Percentiles rank a stretch among this genome's conserved stretches.
These are phyloP conservation scores for Sciurus carolinensis DNA, from an alignment of 2,797 vertebrate genomes.

Conservation along the genomic window DNA sequence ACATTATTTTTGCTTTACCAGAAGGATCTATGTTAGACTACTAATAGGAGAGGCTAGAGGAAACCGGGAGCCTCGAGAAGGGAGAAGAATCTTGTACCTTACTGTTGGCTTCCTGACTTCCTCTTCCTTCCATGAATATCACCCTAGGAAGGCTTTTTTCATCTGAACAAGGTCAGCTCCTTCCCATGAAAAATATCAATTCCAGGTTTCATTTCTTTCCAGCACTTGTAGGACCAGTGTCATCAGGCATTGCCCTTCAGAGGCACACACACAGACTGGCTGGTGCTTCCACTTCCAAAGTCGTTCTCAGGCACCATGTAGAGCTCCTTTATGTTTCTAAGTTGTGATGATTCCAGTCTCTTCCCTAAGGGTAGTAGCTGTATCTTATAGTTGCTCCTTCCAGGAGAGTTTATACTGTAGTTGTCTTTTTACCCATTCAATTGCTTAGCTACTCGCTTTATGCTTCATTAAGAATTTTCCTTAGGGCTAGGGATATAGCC, in stretches of 20 bases:
- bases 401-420: not conserved
- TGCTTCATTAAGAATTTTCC: not conserved
- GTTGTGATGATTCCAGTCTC: not conserved
- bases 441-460: not conserved
- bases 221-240: not conserved
- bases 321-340: not conserved
- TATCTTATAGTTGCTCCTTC: not conserved
- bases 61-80: not conserved
- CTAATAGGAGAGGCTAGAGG: not conserved
- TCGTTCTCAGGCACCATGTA: not conserved
- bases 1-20: not conserved
- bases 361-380: not conserved
- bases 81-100: not conserved
- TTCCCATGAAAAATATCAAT: not conserved
- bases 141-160: not conserved
- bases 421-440: not conserved
- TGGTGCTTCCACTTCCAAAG: not conserved
- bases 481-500: too few species aligned
- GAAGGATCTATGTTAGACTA: not conserved
- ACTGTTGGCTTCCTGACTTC: not conserved
- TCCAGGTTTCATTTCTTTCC: not conserved
- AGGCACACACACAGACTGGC: not conserved
- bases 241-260: not conserved
- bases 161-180: not conserved
- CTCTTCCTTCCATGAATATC: not conserved